Percentiles rank a stretch among this genome's conserved stretches.
phyloP scores from a whole-genome alignment of 2,797 vertebrate species.

The Lepus oiostolus region DNA sequence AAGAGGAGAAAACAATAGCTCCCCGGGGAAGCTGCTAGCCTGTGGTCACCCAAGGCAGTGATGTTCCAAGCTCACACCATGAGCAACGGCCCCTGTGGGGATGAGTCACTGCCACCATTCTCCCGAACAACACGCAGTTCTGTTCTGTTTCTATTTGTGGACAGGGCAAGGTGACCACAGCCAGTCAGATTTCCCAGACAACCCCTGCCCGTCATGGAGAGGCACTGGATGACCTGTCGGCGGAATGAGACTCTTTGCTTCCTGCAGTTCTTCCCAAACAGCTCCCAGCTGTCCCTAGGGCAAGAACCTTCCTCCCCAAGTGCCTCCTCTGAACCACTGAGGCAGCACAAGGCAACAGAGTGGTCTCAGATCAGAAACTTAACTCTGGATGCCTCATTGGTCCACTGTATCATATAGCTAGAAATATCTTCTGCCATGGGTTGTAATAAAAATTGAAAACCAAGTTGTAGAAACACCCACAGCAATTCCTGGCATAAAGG shows the following conservation, averaged over 20 bases:
- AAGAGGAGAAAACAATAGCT: background rate
- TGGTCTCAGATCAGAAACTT: background rate
- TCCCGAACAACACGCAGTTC: background rate
- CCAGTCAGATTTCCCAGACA: background rate
- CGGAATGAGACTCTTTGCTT: background rate
- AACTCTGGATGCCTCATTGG: background rate
- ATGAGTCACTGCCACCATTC: background rate
- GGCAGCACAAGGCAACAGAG: background rate
- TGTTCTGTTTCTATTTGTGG: background rate
- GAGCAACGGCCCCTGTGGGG: background rate
- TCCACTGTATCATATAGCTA: background rate
- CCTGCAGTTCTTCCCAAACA: background rate
- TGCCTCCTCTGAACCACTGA: background rate
- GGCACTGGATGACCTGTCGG: background rate
- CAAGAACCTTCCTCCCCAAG: background rate
- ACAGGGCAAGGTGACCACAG: background rate
- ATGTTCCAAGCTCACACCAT: background rate
- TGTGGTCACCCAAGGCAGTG: background rate
- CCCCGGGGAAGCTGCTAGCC: background rate
- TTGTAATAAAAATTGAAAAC: background rate
- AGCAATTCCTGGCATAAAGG: background rate
- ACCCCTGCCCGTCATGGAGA: background rate
- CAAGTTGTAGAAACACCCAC: background rate
- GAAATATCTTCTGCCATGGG: background rate
- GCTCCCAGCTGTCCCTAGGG: background rate